Evolutionary conservation across 2,113 vertebrate species (phyloP).

Genomic region (Clarias batrachus): DNA sequence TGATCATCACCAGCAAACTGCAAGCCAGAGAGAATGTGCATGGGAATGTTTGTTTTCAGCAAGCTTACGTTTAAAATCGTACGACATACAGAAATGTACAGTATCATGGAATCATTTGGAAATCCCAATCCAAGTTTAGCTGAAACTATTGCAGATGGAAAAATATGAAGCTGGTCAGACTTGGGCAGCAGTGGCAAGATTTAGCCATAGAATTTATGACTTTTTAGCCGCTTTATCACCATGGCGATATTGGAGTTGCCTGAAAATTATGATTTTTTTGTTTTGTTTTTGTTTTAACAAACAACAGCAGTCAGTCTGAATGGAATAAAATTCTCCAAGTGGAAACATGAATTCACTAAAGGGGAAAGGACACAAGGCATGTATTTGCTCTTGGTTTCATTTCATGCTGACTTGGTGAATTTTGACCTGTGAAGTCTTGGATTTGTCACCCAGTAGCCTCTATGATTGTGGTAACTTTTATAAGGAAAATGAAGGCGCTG

Average conservation of each 20-base stretch:
- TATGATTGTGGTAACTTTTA: not conserved
- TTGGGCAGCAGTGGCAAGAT: not conserved
- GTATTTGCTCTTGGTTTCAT: not conserved
- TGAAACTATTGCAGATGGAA: not conserved
- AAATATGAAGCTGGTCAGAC: not conserved
- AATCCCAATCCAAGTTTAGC: not conserved
- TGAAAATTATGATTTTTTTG: not conserved
- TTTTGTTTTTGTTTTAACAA: not conserved
- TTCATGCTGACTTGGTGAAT: not conserved
- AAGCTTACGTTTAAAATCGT: not conserved
- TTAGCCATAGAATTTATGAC: not conserved
- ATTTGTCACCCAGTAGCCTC: not conserved
- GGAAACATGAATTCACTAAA: not conserved
- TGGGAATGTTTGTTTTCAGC: too few relatives aligned
- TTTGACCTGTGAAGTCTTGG: constrained; percentile 6
- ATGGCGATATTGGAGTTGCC: not conserved
- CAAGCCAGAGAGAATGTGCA: not conserved
- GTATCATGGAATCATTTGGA: not conserved
- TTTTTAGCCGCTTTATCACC: not conserved
- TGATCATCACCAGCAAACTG: not conserved
- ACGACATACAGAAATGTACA: too few relatives aligned
- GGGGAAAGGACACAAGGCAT: not conserved
- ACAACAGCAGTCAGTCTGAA: not conserved
- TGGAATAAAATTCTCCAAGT: not conserved
- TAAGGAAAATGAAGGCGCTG: not conserved